Conservation (phyloP, 2,888 invertebrate genomes). For the Phania funesta region DNA sequence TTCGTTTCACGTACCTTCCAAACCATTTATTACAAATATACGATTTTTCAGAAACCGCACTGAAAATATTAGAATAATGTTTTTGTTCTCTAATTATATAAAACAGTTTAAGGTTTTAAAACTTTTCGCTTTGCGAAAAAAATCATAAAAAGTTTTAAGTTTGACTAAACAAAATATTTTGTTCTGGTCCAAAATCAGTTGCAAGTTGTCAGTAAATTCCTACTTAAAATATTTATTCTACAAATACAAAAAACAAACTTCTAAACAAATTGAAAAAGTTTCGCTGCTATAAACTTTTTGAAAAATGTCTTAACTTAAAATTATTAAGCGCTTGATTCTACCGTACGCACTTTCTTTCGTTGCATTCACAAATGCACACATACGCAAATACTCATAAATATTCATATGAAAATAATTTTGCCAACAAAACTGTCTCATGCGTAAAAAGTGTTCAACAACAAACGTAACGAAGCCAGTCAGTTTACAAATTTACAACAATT, state of each 20-base stretch:
- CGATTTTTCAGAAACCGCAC: too few species aligned
- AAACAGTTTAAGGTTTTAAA: too few species aligned
- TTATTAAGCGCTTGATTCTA: constrained; percentile 37
- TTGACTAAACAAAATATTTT: neutral
- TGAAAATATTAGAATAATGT: too few species aligned
- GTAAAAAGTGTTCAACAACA: too few species aligned
- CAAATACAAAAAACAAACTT: constrained; percentile 32
- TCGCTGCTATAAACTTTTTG: constrained; percentile 18
- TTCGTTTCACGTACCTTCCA: too few species aligned
- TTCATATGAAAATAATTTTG: constrained; percentile 1
- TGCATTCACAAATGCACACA: neutral
- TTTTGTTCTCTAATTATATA: too few species aligned
- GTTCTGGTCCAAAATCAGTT: neutral
- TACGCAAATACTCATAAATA: neutral
- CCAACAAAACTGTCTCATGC: constrained; percentile 36
- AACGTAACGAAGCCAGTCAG: too few species aligned
- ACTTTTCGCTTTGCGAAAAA: neutral
- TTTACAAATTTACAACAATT: too few species aligned
- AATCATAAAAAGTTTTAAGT: neutral
- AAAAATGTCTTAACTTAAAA: constrained; percentile 33
- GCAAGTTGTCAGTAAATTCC: constrained; percentile 18
- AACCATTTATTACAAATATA: too few species aligned
- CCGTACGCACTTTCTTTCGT: neutral
- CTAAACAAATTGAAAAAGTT: constrained; percentile 57
- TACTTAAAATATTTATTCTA: constrained; percentile 32